phyloP scores from a whole-genome alignment of 2,797 vertebrate species.

The Enteromius unitaeniatus region DNA sequence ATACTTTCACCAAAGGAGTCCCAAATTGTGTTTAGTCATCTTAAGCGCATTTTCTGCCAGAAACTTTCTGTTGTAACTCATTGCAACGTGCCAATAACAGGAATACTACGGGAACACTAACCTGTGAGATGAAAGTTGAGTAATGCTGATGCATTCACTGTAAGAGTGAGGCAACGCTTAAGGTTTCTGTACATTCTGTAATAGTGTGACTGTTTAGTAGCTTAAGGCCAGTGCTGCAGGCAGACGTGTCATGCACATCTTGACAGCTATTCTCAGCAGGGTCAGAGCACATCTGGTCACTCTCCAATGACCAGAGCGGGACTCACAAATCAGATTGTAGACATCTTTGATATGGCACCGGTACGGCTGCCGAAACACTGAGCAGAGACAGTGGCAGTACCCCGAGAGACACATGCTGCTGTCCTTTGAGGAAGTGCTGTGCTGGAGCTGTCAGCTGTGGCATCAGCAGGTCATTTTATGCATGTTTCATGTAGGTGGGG shows the following conservation, averaged over 20 bases:
- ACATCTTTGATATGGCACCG: not conserved
- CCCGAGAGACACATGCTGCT: not conserved
- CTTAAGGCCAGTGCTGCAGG: not conserved
- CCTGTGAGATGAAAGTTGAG: not conserved
- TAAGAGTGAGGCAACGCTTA: not conserved
- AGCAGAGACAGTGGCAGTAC: not conserved
- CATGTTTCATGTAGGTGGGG: not conserved
- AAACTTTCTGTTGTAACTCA: slow-evolving; percentile 1
- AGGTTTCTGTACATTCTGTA: not conserved
- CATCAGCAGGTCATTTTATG: not conserved
- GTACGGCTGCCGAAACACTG: not conserved
- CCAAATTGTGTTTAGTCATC: not conserved
- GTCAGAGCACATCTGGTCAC: slow-evolving; percentile 13
- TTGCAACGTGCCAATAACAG: not conserved
- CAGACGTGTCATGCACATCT: slow-evolving; percentile 8
- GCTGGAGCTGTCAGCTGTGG: slow-evolving; percentile 8
- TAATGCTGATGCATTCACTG: not conserved
- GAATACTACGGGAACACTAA: not conserved
- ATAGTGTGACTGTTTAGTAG: not conserved
- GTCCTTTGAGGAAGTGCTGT: not conserved
- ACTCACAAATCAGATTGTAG: slow-evolving; percentile 22
- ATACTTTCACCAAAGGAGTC: not conserved
- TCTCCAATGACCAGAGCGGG: not conserved
- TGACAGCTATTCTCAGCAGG: not conserved
- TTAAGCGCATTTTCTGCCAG: not conserved